phyloP scores from a whole-genome alignment of 2,888 invertebrate genomes.

The Crocallis elinguaria region DNA sequence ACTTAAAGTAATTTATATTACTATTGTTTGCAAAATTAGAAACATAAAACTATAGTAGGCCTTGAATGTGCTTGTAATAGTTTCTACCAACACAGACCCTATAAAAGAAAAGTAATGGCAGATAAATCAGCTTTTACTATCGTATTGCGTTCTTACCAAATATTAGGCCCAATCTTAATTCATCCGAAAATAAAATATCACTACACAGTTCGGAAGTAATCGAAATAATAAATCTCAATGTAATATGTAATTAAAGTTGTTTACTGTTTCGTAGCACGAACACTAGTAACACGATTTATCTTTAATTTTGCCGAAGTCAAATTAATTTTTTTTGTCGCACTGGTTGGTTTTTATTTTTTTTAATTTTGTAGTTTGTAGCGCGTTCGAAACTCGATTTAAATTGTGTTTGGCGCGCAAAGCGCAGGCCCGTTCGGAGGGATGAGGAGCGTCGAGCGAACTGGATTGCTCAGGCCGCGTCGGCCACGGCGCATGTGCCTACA shows the following conservation, averaged over 20 bases:
- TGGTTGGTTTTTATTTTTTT: slow-evolving; percentile 38
- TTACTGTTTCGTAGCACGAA: slow-evolving; percentile 42
- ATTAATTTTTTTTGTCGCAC: slow-evolving; percentile 31
- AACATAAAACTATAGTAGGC: not conserved
- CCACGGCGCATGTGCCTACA: slow-evolving; percentile 71
- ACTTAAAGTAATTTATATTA: not conserved
- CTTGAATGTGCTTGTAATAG: slow-evolving; percentile 1
- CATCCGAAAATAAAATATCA: slow-evolving; percentile 52
- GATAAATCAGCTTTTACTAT: slow-evolving; percentile 23
- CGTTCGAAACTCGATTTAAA: slow-evolving; percentile 57
- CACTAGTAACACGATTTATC: slow-evolving; percentile 41
- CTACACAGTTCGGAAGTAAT: slow-evolving; percentile 49
- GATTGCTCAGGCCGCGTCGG: slow-evolving; percentile 49
- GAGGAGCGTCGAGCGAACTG: slow-evolving; percentile 73
- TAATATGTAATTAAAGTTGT: slow-evolving; percentile 47
- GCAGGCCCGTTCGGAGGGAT: slow-evolving; percentile 62
- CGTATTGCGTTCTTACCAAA: slow-evolving; percentile 45
- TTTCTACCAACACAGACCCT: slow-evolving; percentile 1
- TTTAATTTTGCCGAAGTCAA: slow-evolving; percentile 8
- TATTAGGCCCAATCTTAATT: slow-evolving; percentile 39
- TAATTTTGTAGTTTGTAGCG: slow-evolving; percentile 49
- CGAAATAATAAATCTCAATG: slow-evolving; percentile 47
- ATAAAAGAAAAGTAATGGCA: slow-evolving; percentile 19
- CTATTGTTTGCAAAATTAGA: not conserved
- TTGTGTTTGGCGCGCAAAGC: slow-evolving; percentile 55